Evolutionary conservation across 2,797 vertebrate species (phyloP).

Genomic region (Myripristis jacobus): DNA sequence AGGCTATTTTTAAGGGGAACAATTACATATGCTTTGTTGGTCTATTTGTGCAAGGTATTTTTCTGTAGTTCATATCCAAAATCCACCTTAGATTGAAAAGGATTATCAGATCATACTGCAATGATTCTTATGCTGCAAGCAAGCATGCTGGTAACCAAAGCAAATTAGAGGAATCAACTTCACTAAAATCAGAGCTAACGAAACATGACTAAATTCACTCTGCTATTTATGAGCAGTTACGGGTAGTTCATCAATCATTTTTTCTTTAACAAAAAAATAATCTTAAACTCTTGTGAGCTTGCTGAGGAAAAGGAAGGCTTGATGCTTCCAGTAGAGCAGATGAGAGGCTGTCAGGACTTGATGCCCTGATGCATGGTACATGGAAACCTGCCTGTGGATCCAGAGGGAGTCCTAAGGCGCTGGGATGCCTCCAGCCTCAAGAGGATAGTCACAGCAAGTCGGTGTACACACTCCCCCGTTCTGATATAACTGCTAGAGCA

Average conservation of each 20-base stretch:
- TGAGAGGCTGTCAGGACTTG: too few species aligned
- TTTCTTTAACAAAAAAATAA: conserved; percentile 12
- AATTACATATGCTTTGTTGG: background rate
- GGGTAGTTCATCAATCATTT: background rate
- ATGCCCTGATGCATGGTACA: too few species aligned
- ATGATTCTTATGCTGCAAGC: background rate
- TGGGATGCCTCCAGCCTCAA: too few species aligned
- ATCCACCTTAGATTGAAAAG: background rate
- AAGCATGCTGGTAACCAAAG: background rate
- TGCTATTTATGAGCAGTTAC: background rate
- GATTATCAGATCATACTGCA: background rate
- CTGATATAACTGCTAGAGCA: too few species aligned
- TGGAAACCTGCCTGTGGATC: too few species aligned
- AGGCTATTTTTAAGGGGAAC: background rate
- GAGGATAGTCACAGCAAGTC: too few species aligned
- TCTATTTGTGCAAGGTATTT: too few species aligned
- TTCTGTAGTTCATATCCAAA: background rate
- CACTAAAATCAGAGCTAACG: background rate
- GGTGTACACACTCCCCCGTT: too few species aligned
- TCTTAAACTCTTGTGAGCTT: conserved; percentile 1
- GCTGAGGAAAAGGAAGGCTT: conserved; percentile 9
- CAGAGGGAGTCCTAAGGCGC: too few species aligned
- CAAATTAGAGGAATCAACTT: conserved; percentile 1
- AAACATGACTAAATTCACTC: background rate
- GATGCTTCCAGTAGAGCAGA: conserved; percentile 17